These are phyloP conservation scores for Rhopilema esculentum DNA, from an alignment of 30 jellyfish, hydroid and myxozoan species.

Conservation along the genomic window DNA sequence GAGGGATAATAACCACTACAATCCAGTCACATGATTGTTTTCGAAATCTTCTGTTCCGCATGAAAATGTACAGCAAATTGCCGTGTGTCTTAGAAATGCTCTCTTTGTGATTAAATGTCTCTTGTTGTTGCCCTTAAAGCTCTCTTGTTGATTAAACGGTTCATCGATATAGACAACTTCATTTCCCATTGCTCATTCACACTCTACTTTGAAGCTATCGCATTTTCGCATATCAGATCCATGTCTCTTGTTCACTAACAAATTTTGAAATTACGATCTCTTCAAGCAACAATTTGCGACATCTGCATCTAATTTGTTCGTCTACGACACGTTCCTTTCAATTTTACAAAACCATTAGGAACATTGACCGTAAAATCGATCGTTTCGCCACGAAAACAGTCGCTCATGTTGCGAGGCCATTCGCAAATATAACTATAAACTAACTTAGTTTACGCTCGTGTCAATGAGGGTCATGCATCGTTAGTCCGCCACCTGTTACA, in stretches of 20 bases:
- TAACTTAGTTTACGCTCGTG: constrained; percentile 28
- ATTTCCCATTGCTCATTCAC: too few relatives aligned
- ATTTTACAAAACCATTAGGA: too few relatives aligned
- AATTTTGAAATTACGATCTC: too few relatives aligned
- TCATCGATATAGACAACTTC: too few relatives aligned
- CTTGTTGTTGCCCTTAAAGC: too few relatives aligned
- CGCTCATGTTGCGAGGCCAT: neutral
- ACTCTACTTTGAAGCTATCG: too few relatives aligned
- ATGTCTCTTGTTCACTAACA: too few relatives aligned
- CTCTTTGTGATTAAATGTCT: too few relatives aligned
- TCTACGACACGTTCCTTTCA: too few relatives aligned
- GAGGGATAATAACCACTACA: neutral
- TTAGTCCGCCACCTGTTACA: constrained; percentile 51
- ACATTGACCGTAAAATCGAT: neutral
- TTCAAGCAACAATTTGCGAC: neutral
- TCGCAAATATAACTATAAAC: neutral
- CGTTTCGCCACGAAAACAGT: neutral
- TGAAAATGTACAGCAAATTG: neutral
- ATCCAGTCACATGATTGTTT: neutral
- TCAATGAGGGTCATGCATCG: constrained; percentile 40
- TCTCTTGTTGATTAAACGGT: too few relatives aligned
- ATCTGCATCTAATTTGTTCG: neutral
- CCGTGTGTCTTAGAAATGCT: neutral
- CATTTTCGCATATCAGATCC: too few relatives aligned
- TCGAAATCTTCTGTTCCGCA: neutral